These are phyloP conservation scores for Brachynemurus nebulosus DNA, from an alignment of 2,888 invertebrate genomes.

Conservation along the genomic window DNA sequence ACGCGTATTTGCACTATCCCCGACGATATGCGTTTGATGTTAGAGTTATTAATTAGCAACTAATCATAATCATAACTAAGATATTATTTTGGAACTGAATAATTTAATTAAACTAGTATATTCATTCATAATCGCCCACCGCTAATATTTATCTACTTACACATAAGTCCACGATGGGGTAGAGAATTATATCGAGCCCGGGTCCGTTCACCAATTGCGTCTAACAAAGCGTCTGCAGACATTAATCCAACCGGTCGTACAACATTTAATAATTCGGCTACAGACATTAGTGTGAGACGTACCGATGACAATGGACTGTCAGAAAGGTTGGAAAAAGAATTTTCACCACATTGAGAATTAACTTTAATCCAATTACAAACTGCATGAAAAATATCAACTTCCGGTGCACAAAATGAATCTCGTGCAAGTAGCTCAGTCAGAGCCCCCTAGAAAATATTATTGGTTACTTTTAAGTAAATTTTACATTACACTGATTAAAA, in stretches of 20 bases:
- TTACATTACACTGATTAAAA: too few relatives aligned
- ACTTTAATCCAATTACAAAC: conserved; percentile 76
- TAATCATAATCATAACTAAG: background rate
- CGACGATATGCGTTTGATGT: too few relatives aligned
- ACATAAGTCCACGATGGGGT: conserved; percentile 68
- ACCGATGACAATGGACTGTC: conserved; percentile 41
- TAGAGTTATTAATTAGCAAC: background rate
- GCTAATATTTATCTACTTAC: too few relatives aligned
- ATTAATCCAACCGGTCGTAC: conserved; percentile 81
- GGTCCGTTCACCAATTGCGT: conserved; percentile 83
- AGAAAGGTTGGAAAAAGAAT: conserved; percentile 12
- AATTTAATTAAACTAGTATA: too few relatives aligned
- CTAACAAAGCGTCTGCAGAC: conserved; percentile 79
- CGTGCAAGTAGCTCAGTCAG: conserved; percentile 73
- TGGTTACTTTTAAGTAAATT: too few relatives aligned
- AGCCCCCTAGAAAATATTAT: conserved; percentile 51
- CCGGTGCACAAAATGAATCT: conserved; percentile 93
- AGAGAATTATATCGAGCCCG: conserved; percentile 65
- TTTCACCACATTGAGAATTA: conserved; percentile 47
- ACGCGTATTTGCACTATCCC: too few relatives aligned
- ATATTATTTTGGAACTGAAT: too few relatives aligned
- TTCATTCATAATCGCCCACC: too few relatives aligned
- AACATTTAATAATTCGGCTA: conserved; percentile 74
- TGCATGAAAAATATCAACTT: conserved; percentile 88
- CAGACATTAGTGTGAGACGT: conserved; percentile 75